phyloP scores from a whole-genome alignment of 1,140 invertebrate genomes.

The Cyclina sinensis region DNA sequence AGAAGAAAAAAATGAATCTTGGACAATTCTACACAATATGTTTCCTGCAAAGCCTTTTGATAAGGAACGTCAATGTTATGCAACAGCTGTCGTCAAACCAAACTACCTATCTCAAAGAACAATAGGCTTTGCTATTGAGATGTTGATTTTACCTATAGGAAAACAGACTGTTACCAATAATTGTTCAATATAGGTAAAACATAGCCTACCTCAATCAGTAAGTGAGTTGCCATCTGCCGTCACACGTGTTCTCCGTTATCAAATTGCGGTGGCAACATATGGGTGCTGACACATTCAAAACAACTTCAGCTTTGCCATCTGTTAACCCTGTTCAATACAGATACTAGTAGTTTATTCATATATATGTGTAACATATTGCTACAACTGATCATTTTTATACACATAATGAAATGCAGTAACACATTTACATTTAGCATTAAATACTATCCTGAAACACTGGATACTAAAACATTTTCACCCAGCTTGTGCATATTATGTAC shows the following conservation, averaged over 20 bases:
- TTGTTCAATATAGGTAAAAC: conserved; percentile 59
- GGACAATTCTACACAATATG: conserved; percentile 21
- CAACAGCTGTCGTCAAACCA: neutral
- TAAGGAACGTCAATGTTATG: conserved; percentile 25
- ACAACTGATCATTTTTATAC: neutral
- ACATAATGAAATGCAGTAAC: neutral
- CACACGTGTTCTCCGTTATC: conserved; percentile 21
- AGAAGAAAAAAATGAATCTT: neutral
- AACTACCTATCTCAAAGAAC: neutral
- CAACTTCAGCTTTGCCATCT: neutral
- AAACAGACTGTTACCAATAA: conserved; percentile 45
- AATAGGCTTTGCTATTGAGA: neutral
- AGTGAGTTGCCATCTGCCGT: conserved; percentile 3
- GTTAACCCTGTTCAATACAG: conserved; percentile 7
- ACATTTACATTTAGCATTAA: too few relatives aligned
- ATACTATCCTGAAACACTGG: too few relatives aligned
- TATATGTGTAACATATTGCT: conserved; percentile 20
- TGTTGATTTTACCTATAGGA: conserved; percentile 48
- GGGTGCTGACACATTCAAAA: conserved; percentile 22
- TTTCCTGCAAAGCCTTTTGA: neutral
- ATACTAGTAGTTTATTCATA: neutral
- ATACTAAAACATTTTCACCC: too few relatives aligned
- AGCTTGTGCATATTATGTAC: too few relatives aligned
- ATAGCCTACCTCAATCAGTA: neutral
- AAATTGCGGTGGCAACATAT: conserved; percentile 10